These are phyloP conservation scores for Heterochromis multidens DNA, from an alignment of 2,113 vertebrate genomes.

Conservation along the genomic window DNA sequence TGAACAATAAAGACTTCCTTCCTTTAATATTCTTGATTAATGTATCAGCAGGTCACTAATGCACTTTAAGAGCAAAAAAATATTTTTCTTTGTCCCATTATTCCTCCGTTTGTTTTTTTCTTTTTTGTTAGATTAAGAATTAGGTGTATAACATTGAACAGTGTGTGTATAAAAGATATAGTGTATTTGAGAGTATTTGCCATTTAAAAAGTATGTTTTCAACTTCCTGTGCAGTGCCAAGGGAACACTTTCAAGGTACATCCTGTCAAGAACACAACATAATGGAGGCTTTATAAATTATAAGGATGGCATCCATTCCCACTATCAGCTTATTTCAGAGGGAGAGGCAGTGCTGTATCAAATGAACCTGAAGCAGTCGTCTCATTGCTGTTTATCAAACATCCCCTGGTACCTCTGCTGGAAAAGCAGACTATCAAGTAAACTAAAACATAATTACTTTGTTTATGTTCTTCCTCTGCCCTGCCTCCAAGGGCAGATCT, in stretches of 20 bases:
- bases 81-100: background rate
- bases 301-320: conserved; percentile 31
- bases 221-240: background rate
- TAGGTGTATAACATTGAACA: conserved; percentile 5
- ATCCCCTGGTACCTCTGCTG: conserved; percentile 30
- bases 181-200: conserved; percentile 8
- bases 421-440: conserved; percentile 47
- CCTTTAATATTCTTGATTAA: background rate
- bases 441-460: conserved; percentile 66
- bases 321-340: conserved; percentile 55
- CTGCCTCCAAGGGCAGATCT: conserved; percentile 50
- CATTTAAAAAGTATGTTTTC: conserved; percentile 24
- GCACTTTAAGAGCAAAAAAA: background rate
- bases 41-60: conserved; percentile 3
- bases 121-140: background rate
- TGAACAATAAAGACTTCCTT: background rate
- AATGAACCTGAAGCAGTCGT: conserved; percentile 45
- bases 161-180: background rate
- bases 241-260: conserved; percentile 31
- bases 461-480: conserved; percentile 52
- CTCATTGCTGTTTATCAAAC: conserved; percentile 50
- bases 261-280: conserved; percentile 41
- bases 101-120: background rate
- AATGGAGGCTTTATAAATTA: conserved; percentile 59
- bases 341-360: conserved; percentile 32